Percentiles rank a stretch among this genome's conserved stretches.
Evolutionary conservation across 1,140 invertebrate species (phyloP).

Genomic region (Pentalonia nigronervosa): DNA sequence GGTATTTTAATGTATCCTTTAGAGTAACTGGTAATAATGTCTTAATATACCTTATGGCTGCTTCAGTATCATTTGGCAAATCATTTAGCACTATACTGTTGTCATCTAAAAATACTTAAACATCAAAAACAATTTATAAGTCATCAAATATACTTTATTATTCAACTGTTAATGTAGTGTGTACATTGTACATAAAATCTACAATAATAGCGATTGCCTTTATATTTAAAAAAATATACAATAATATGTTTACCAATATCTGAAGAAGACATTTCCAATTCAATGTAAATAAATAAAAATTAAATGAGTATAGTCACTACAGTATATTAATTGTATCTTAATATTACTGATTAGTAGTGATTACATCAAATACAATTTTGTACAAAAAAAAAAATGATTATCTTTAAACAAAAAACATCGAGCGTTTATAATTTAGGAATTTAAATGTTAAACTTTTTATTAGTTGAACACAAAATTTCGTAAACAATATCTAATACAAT

Average conservation of each 20-base stretch:
- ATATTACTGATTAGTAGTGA: background rate
- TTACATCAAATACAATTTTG: background rate
- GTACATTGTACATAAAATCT: background rate
- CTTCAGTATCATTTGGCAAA: slow-evolving; percentile 58
- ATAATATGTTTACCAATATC: background rate
- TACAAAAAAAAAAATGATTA: too few relatives aligned
- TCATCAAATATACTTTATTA: background rate
- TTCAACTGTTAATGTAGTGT: background rate
- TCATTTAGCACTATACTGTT: background rate
- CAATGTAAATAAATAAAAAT: background rate
- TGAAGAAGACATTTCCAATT: slow-evolving; percentile 11
- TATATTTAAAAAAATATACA: background rate
- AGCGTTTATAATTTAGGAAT: too few relatives aligned
- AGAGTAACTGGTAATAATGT: background rate
- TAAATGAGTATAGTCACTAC: background rate
- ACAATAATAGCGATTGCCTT: background rate
- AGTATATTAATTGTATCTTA: too few relatives aligned
- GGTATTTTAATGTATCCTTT: slow-evolving; percentile 37
- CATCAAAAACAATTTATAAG: background rate
- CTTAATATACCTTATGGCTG: slow-evolving; percentile 49
- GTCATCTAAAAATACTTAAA: background rate
- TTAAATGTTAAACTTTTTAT: too few relatives aligned
- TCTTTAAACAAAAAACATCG: too few relatives aligned
- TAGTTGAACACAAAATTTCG: too few relatives aligned
- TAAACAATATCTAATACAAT: too few relatives aligned